Conservation (phyloP, 2,797 vertebrate genomes). For the Enteromius mattozi region DNA sequence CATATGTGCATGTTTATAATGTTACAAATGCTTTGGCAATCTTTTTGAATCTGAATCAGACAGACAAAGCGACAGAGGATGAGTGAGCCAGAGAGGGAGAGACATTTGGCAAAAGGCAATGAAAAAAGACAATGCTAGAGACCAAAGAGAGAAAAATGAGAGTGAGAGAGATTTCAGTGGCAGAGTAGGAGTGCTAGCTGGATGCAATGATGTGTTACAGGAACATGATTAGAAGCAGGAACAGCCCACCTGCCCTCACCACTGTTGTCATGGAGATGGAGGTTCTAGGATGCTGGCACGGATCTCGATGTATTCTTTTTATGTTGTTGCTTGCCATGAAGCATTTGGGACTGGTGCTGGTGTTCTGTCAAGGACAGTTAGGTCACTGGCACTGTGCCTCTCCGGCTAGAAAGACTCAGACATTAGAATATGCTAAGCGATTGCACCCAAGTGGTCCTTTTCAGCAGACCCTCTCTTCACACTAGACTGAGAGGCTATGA, state of each 20-base stretch:
- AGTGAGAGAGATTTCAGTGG: slow-evolving; percentile 29
- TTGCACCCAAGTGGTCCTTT: not conserved
- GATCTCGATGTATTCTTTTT: slow-evolving; percentile 45
- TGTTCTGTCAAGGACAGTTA: slow-evolving; percentile 43
- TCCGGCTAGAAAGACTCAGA: slow-evolving; percentile 6
- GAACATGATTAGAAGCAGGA: slow-evolving; percentile 57
- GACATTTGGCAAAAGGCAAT: slow-evolving; percentile 16
- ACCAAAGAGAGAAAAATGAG: slow-evolving; percentile 13
- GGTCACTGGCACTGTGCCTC: slow-evolving; percentile 37
- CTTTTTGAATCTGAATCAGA: slow-evolving; percentile 41
- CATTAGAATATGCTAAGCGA: slow-evolving; percentile 23
- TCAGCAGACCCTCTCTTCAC: not conserved
- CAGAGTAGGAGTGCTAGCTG: slow-evolving; percentile 34
- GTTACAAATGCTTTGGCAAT: slow-evolving; percentile 17
- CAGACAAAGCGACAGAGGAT: slow-evolving; percentile 26
- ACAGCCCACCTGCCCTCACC: slow-evolving; percentile 56
- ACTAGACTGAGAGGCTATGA: not conserved
- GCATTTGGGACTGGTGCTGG: slow-evolving; percentile 31
- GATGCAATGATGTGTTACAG: slow-evolving; percentile 49
- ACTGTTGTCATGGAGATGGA: slow-evolving; percentile 57
- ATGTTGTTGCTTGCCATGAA: slow-evolving; percentile 36
- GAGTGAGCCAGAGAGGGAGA: slow-evolving; percentile 36
- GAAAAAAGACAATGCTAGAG: slow-evolving; percentile 2
- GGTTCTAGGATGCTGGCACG: slow-evolving; percentile 51
- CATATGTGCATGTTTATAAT: not conserved